These are phyloP conservation scores for Dromaius novaehollandiae DNA, from an alignment of 2,113 vertebrate genomes.

Conservation along the genomic window DNA sequence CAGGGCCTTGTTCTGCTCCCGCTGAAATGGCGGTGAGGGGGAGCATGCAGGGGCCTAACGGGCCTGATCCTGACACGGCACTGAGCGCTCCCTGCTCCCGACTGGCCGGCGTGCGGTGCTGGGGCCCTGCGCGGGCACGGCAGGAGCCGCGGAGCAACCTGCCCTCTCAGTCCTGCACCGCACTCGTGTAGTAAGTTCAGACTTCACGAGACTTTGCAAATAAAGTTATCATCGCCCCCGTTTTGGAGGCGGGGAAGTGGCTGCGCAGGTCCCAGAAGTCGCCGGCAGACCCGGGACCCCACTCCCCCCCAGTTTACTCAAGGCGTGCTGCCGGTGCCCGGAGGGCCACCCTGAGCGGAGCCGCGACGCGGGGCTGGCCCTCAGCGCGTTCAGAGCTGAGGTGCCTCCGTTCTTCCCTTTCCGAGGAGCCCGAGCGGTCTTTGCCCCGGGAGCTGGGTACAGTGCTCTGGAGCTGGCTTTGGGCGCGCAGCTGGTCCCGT, in stretches of 20 bases:
- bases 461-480: not conserved
- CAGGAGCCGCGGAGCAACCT: not conserved
- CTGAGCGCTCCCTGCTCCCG: too few relatives aligned
- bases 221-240: not conserved
- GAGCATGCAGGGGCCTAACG: not conserved
- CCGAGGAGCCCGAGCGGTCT: too few relatives aligned
- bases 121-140: not conserved
- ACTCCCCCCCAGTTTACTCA: too few relatives aligned
- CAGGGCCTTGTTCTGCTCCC: not conserved
- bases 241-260: rapidly evolving
- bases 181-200: not conserved
- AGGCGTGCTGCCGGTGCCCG: too few relatives aligned
- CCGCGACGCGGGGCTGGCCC: too few relatives aligned
- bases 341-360: too few relatives aligned
- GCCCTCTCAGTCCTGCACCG: not conserved
- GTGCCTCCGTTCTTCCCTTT: too few relatives aligned
- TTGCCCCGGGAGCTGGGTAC: not conserved
- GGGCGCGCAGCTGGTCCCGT: not conserved
- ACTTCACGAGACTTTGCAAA: not conserved
- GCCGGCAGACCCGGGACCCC: too few relatives aligned
- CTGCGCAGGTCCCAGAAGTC: not conserved
- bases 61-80: not conserved
- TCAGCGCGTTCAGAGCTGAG: too few relatives aligned
- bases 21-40: too few relatives aligned
- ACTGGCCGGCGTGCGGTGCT: not conserved